Evolutionary conservation across 1,140 invertebrate genomes (phyloP), one percentile per base, ranked within the genome.

Genomic region (Pachypeltis micranthus): DNA sequence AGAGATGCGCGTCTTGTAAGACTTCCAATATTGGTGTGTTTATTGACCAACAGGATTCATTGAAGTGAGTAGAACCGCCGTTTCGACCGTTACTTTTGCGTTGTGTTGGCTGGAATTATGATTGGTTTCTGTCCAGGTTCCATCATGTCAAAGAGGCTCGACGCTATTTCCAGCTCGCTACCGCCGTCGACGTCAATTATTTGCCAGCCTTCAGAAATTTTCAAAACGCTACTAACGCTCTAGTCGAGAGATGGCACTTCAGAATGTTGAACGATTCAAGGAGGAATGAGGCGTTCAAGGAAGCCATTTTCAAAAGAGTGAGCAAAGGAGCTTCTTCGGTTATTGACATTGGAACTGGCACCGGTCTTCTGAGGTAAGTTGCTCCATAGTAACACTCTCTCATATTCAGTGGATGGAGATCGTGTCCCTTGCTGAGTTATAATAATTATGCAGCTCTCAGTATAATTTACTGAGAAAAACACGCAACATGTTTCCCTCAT

Each of bases 191-290:
- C 66, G 71, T 72, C 14, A 58, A 72, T 23, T 77, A 73, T 65
- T 68, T 71, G 1, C 68, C 70, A 31, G 72, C 72, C 1, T 63
- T 64, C 25, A 71, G 74, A 44, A 78, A 77, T 63, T 65, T 78
- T 27, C 73, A 78, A 56, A 76, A 74, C 63, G 68, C 76, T 12
- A 73, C 70, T 23, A 75, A 75, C 69, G 66, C 71, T 58, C 60
- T 77, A 3, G 79, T 90, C 28, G 84, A 87, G 65, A 74, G 87
- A 47, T 90, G 88, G 88, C 87, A 91, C 72, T 90, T 85, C 72
- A 74, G 84, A 61, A 90, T 91, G 88, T 70, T 91, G 2, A 91
- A 91, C 77, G 87, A 90, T 73, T 77, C 72, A 51, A 69, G 71
- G 24, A 75, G 88, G 60, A 91, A 91, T 75, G 70, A 76, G 61